Percentiles rank a stretch among this genome's conserved stretches.
These are phyloP conservation scores for Sebastes dallii DNA, from an alignment of 2,797 vertebrate species.

Conservation along the genomic window DNA sequence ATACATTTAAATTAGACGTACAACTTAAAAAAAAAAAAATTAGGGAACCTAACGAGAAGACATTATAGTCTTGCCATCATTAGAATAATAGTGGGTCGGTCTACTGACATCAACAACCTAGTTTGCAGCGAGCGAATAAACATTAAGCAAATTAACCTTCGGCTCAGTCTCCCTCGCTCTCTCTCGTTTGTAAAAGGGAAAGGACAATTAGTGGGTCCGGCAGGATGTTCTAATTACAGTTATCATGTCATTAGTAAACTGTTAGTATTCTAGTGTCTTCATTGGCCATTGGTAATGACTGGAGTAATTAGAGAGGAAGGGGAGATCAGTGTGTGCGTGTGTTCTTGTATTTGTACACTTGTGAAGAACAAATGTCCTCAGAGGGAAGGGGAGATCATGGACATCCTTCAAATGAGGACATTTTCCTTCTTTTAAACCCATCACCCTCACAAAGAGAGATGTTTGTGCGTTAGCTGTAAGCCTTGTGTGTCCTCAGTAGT, in stretches of 20 bases:
- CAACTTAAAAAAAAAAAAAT: not conserved
- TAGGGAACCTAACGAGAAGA: not conserved
- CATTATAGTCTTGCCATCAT: slow-evolving; percentile 9
- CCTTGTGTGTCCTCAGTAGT: slow-evolving; percentile 41
- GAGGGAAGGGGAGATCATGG: slow-evolving; percentile 45
- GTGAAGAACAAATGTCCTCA: slow-evolving; percentile 28
- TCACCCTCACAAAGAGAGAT: not conserved
- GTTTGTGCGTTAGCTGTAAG: slow-evolving; percentile 4
- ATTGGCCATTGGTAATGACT: slow-evolving; percentile 72
- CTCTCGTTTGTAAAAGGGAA: slow-evolving; percentile 46
- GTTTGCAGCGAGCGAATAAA: slow-evolving; percentile 51
- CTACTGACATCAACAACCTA: slow-evolving; percentile 35
- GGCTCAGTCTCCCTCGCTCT: slow-evolving; percentile 12
- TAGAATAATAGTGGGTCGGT: slow-evolving; percentile 22
- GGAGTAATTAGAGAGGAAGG: slow-evolving; percentile 62
- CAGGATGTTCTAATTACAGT: slow-evolving; percentile 78
- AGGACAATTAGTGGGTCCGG: slow-evolving; percentile 74
- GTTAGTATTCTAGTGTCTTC: slow-evolving; percentile 70
- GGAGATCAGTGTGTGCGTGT: slow-evolving; percentile 14
- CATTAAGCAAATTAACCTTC: slow-evolving; percentile 66
- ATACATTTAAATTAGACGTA: not conserved
- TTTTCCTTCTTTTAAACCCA: slow-evolving; percentile 28
- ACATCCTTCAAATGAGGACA: slow-evolving; percentile 45
- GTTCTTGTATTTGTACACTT: slow-evolving; percentile 10
- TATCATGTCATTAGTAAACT: slow-evolving; percentile 81